Conservation (phyloP, 2,113 vertebrate species). For the Etheostoma cragini region DNA sequence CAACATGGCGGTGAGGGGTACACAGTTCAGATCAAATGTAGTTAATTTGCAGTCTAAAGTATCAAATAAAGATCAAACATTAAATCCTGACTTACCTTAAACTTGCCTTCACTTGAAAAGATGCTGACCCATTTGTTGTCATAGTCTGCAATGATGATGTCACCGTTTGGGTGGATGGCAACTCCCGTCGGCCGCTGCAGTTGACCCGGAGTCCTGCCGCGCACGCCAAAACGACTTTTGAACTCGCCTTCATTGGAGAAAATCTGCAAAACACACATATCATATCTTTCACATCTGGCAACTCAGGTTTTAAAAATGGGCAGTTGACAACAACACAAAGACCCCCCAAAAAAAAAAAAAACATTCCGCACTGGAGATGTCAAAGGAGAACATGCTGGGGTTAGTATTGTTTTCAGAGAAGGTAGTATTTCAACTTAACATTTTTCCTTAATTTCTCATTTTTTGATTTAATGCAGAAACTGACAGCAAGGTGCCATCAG, state of each 20-base stretch:
- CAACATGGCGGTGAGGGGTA: neutral
- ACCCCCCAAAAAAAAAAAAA: too few relatives aligned
- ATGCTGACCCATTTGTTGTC: constrained; percentile 99
- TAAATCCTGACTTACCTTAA: constrained; percentile 87
- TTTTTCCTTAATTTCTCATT: too few relatives aligned
- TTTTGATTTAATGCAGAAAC: too few relatives aligned
- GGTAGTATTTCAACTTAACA: too few relatives aligned
- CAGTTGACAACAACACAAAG: too few relatives aligned
- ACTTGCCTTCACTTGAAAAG: constrained; percentile 96
- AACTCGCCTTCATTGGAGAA: constrained; percentile 97
- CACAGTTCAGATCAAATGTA: neutral
- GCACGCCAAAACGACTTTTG: constrained; percentile 94
- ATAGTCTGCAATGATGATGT: constrained; percentile 98
- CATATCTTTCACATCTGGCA: too few relatives aligned
- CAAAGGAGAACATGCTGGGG: too few relatives aligned
- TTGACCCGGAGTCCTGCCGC: constrained; percentile 94
- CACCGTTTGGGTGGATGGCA: constrained; percentile 94
- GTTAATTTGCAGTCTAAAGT: neutral
- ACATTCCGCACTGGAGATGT: too few relatives aligned
- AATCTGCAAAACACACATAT: constrained; percentile 80
- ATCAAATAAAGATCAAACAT: neutral
- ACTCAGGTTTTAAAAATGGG: too few relatives aligned
- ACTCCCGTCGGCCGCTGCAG: constrained; percentile 96
- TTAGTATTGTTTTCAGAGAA: too few relatives aligned
- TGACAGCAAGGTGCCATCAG: too few relatives aligned